A percentile compares a stretch with the other conserved stretches of the same genome.
Conservation (phyloP, 2,888 invertebrate genomes). For the Frankliniella fusca region DNA sequence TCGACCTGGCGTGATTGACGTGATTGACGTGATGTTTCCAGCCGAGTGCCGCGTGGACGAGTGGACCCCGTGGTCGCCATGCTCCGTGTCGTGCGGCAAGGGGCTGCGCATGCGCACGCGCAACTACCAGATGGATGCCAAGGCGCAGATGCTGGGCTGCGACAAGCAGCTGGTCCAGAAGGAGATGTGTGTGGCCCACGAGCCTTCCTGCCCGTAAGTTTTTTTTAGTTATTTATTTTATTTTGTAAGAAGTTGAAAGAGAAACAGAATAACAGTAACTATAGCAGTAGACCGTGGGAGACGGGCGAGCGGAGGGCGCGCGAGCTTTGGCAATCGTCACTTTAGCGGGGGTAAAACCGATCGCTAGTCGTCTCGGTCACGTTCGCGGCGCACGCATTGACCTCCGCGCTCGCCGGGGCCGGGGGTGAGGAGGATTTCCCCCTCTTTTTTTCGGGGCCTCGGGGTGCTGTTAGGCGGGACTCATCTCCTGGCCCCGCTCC, state of each 20-base stretch:
- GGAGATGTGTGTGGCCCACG: constrained; percentile 81
- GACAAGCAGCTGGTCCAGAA: constrained; percentile 73
- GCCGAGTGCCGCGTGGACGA: constrained; percentile 75
- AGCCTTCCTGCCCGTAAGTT: constrained; percentile 73
- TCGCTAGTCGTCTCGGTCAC: too few relatives aligned
- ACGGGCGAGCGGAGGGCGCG: too few relatives aligned
- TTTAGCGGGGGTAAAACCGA: too few relatives aligned
- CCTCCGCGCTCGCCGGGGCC: not conserved
- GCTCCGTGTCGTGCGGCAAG: constrained; percentile 84
- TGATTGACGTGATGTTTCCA: constrained; percentile 44
- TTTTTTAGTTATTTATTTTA: too few relatives aligned
- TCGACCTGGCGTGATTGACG: too few relatives aligned
- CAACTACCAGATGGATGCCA: constrained; percentile 63
- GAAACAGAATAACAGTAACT: too few relatives aligned
- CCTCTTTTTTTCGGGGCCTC: not conserved
- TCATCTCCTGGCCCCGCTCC: not conserved
- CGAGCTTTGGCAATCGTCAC: too few relatives aligned
- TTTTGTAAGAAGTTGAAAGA: too few relatives aligned
- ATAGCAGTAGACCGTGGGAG: too few relatives aligned
- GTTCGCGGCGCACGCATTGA: not conserved
- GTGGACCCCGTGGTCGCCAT: constrained; percentile 73
- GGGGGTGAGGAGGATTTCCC: not conserved
- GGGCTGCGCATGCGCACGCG: constrained; percentile 76
- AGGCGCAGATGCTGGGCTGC: constrained; percentile 67
- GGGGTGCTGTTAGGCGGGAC: constrained; percentile 36